A percentile compares a stretch with the other conserved stretches of the same genome.
These are phyloP conservation scores for Cyprinus carpio DNA, from an alignment of 2,113 vertebrate species.

Conservation along the genomic window DNA sequence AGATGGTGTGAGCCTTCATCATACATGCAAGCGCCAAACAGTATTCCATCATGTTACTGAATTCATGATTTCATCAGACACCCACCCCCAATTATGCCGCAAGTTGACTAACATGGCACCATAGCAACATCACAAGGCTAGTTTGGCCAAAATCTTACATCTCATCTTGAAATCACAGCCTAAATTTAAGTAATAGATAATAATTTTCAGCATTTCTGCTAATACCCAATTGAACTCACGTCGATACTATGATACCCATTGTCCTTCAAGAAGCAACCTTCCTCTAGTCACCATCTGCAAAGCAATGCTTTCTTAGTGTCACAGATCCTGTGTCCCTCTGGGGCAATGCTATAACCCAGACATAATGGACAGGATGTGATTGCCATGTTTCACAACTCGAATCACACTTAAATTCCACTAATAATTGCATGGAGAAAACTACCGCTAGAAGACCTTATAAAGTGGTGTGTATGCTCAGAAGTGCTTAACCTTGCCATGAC, in stretches of 20 bases:
- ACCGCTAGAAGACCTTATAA: slow-evolving; percentile 44
- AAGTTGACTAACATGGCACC: slow-evolving; percentile 29
- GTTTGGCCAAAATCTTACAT: background rate
- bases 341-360: slow-evolving; percentile 21
- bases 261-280: background rate
- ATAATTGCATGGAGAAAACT: slow-evolving; percentile 44
- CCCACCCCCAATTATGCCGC: slow-evolving; percentile 19
- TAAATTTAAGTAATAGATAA: background rate
- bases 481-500: slow-evolving; percentile 41
- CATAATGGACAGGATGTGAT: slow-evolving; percentile 49
- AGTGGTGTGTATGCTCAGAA: slow-evolving; percentile 35
- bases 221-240: background rate
- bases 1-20: slow-evolving; percentile 35
- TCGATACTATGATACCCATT: background rate
- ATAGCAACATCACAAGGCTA: slow-evolving; percentile 19
- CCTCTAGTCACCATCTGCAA: background rate
- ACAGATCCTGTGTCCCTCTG: slow-evolving; percentile 6
- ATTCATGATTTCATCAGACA: slow-evolving; percentile 38
- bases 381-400: slow-evolving; percentile 40
- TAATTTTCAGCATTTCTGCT: background rate
- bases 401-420: slow-evolving; percentile 52
- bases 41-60: slow-evolving; percentile 29
- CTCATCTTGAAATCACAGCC: background rate
- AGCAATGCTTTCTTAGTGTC: slow-evolving; percentile 16
- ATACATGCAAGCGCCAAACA: slow-evolving; percentile 32